Conservation (phyloP, 2,113 vertebrate species). For the Periophthalmodon schlosseri region DNA sequence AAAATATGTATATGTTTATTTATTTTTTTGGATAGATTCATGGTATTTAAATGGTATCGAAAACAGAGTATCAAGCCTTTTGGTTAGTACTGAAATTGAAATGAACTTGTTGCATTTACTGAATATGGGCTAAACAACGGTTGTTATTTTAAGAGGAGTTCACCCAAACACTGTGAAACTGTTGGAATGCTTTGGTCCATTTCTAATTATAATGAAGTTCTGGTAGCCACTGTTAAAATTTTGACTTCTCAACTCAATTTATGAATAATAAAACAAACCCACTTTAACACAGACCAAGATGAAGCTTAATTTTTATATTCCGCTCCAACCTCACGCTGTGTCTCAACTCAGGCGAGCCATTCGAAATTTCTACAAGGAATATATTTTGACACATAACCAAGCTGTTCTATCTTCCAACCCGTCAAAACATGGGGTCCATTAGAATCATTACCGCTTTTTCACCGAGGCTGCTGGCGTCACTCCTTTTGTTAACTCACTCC, state of each 20-base stretch:
- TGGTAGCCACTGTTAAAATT: neutral
- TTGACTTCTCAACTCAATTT: neutral
- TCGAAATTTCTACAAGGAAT: neutral
- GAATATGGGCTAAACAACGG: too few relatives aligned
- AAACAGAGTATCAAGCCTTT: too few relatives aligned
- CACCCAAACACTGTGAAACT: neutral
- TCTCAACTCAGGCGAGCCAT: constrained; percentile 13
- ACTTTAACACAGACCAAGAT: constrained; percentile 21
- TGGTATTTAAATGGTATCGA: too few relatives aligned
- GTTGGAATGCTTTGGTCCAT: neutral
- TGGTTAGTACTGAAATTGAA: too few relatives aligned
- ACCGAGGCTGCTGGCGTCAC: constrained; percentile 2
- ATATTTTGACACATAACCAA: neutral
- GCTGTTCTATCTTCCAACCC: constrained; percentile 15
- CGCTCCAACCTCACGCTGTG: neutral
- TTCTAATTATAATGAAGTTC: neutral
- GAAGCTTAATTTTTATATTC: constrained; percentile 20
- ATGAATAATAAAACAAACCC: neutral
- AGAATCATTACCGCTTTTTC: neutral
- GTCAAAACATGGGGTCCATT: constrained; percentile 6
- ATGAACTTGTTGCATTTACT: too few relatives aligned
- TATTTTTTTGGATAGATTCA: too few relatives aligned
- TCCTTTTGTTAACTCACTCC: constrained; percentile 12
- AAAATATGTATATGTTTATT: too few relatives aligned
- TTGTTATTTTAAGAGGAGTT: too few relatives aligned